Base-by-base conservation (phyloP, 1,140 invertebrate genomes). In the Ooceraea biroi region DNA sequence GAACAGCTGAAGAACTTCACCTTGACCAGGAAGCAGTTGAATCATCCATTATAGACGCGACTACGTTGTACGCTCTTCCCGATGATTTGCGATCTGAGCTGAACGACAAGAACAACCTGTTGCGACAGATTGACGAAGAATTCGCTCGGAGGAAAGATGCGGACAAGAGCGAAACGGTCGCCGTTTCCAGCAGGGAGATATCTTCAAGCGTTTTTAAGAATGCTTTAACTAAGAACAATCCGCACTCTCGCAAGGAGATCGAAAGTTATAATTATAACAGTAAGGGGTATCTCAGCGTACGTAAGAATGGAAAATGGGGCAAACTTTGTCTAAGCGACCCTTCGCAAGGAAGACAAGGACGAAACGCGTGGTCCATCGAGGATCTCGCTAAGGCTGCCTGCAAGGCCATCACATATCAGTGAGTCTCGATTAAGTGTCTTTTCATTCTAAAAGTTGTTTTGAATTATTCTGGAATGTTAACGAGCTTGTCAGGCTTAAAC, bases 331-430 rank as follows among this genome's bases (percentile, higher is more conserved):
- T 94, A 1, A 86, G 78, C 17, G 89, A 90, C 1, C 55, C 93
- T 7, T 19, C 90, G 11, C 89, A 91, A 52, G 91, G 91, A 36
- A 87, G 85, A 22, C 85, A 92, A 57, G 50, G 69, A 3, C 71
- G 25, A 58, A 61, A 89, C 5, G 77, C 85, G 11, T 96, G 96
- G 94, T 95, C 96, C 85, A 94, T 97, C 52, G 94, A 95, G 30
- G 97, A 97, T 91, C 94, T 98, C 25, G 97, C 97, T 3, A 95
- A 96, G 90, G 96, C 97, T 2, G 96, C 97, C 7, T 98, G 97
- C 92, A 96, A 96, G 90, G 96, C 97, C 0, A 96, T 97, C 92
- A 97, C 97, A 12, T 98, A 96, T 93, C 95, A 95, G 97, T 97
- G 94, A 95, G 95, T 69, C 11, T 44, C 0, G 7, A 14, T 41